Base-by-base conservation (phyloP, 2,113 vertebrate genomes). In the Columba janthina region DNA sequence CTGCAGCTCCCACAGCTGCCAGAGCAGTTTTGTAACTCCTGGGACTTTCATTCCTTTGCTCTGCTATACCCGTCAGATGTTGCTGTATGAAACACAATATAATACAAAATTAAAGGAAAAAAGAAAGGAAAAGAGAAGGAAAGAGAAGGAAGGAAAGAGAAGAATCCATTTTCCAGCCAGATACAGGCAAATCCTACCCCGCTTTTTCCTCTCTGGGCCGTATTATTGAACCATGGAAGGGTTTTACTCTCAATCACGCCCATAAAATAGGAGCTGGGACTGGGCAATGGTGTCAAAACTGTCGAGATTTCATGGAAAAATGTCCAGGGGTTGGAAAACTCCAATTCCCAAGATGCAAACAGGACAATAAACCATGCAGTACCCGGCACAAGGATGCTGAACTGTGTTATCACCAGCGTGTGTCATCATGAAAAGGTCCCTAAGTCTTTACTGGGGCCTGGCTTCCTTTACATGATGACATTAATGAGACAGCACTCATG, bases 121-220 rank as follows among this genome's bases (percentile, higher is more conserved):
- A 61, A 7, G 1, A 61, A 50, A n/a, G n/a, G 5, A 32, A 54
- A 40, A 48, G 15, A 14, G 15, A 38, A 38, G 38, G 42, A 42
- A 15, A 42, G 42, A 15, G 15, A 42, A 15, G 15, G 42, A 42
- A 15, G 15, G 6, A 15, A 42, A 5, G 58, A 83, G 32, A 3
- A 1, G 62, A 74, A 9, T 7, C 11, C 1, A 3, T 6, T 72
- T 58, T 54, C 11, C 28, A 11, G 32, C 28, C 10, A 31, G n/a
- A 56, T 17, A 6, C 2, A 15, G 32, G 20, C 5, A 24, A 74
- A 65, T 16, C 34, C 36, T 28, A 17, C 15, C 38, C 18, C 3
- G 0, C 15, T 15, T 29, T 34, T 24, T 32, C 28, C 0, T 0
- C 28, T 44, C 34, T 11, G 54, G 54, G 26, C 5, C 5, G 0